Conservation (phyloP, 2,797 vertebrate genomes). For the Apogon hyalosoma region DNA sequence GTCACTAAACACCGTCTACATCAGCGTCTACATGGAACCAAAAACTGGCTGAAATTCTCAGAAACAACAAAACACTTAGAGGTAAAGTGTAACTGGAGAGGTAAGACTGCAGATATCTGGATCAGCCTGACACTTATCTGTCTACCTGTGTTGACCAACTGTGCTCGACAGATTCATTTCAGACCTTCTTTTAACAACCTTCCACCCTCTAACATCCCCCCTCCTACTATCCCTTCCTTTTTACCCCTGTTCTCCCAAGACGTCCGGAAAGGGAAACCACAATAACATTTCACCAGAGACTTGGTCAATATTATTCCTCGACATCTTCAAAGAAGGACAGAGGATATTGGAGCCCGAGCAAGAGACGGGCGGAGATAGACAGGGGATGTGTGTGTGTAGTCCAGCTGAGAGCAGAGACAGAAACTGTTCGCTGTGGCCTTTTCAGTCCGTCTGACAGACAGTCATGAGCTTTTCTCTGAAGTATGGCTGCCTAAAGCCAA, state of each 20-base stretch:
- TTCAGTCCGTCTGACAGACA: slow-evolving; percentile 33
- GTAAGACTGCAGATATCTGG: too few relatives aligned
- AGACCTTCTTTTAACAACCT: slow-evolving; percentile 24
- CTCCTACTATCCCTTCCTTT: slow-evolving; percentile 15
- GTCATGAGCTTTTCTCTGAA: slow-evolving; percentile 35
- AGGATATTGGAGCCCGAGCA: slow-evolving; percentile 72
- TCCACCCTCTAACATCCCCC: slow-evolving; percentile 26
- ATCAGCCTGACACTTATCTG: slow-evolving; percentile 5
- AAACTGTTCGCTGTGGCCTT: slow-evolving; percentile 33
- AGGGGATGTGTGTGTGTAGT: slow-evolving; percentile 31
- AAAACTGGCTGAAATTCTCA: neutral
- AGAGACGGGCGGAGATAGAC: slow-evolving; percentile 58
- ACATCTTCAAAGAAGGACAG: slow-evolving; percentile 76
- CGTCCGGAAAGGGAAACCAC: slow-evolving; percentile 72
- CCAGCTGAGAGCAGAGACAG: slow-evolving; percentile 53
- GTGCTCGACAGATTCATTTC: slow-evolving; percentile 12
- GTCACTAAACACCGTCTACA: slow-evolving; percentile 15
- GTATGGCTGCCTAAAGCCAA: slow-evolving; percentile 60
- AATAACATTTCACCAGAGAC: slow-evolving; percentile 79
- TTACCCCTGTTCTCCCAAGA: slow-evolving; percentile 51
- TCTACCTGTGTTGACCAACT: neutral
- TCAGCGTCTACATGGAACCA: neutral
- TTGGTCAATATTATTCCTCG: slow-evolving; percentile 82
- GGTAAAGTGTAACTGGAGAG: too few relatives aligned
- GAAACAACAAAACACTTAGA: neutral